These are phyloP conservation scores for Sclerurus mexicanus DNA, from an alignment of 2,113 vertebrate genomes.

Conservation along the genomic window DNA sequence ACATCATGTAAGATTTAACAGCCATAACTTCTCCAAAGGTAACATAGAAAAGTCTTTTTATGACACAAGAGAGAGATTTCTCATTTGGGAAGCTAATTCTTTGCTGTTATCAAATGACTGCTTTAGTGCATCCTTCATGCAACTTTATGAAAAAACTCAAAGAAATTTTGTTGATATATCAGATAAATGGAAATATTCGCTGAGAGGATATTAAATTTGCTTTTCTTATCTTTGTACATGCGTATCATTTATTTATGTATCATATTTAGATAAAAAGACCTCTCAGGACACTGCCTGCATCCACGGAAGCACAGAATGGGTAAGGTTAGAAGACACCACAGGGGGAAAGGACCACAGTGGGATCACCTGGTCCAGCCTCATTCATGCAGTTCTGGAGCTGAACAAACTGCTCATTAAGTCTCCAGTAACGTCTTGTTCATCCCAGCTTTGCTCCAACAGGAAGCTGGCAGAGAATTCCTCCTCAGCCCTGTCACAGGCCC, in stretches of 20 bases:
- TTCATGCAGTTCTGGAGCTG: background rate
- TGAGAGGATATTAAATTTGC: background rate
- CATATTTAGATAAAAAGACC: background rate
- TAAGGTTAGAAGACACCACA: background rate
- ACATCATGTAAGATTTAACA: background rate
- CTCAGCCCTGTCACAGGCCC: background rate
- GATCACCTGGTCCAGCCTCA: background rate
- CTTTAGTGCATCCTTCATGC: background rate
- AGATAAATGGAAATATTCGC: background rate
- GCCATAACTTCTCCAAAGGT: background rate
- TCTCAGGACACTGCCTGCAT: background rate
- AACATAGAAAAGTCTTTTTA: background rate
- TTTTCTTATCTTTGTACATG: background rate
- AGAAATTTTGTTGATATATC: background rate
- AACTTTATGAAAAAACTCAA: background rate
- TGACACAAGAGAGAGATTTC: slow-evolving; percentile 22
- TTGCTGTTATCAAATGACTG: background rate
- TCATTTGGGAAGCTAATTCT: background rate
- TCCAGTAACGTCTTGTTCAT: accelerated
- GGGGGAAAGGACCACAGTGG: background rate
- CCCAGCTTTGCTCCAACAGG: background rate
- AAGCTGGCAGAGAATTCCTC: background rate
- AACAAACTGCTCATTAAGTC: background rate
- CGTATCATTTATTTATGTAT: background rate
- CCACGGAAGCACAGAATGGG: background rate